A percentile compares a stretch with the other conserved stretches of the same genome.
These are phyloP conservation scores for Amblyornis subalaris DNA, from an alignment of 2,113 vertebrate genomes.

Conservation along the genomic window DNA sequence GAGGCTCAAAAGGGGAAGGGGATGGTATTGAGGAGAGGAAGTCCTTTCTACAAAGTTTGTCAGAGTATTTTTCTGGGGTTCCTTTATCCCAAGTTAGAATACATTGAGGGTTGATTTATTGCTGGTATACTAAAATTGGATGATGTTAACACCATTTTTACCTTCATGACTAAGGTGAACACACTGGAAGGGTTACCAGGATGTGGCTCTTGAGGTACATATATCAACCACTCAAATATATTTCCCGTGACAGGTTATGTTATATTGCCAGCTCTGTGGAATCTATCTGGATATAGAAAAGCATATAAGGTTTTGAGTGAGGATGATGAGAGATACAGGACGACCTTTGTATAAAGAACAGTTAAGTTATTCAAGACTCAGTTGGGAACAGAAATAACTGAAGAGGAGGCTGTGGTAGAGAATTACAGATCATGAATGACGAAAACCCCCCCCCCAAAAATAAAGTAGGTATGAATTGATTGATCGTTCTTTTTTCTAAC, in stretches of 20 bases:
- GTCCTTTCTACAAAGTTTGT: not conserved
- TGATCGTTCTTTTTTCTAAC: not conserved
- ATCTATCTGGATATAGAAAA: not conserved
- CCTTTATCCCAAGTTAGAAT: not conserved
- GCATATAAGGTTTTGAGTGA: not conserved
- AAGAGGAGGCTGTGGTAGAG: not conserved
- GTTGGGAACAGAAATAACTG: not conserved
- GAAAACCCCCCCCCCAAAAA: not conserved
- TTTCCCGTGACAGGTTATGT: not conserved
- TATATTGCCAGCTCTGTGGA: not conserved
- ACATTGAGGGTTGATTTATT: not conserved
- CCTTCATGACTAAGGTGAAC: not conserved
- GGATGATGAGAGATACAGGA: not conserved
- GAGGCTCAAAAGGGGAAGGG: not conserved
- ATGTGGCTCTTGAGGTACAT: not conserved
- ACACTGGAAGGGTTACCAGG: not conserved
- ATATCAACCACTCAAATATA: not conserved
- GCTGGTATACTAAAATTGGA: not conserved
- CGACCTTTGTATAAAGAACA: not conserved
- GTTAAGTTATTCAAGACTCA: not conserved
- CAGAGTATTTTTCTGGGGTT: not conserved
- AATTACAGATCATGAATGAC: not conserved
- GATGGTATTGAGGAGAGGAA: fast-evolving
- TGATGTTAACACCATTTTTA: not conserved
- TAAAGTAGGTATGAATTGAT: not conserved